Conservation (phyloP, 2,113 vertebrate genomes). For the zebrafish (Danio rerio) region DNA sequence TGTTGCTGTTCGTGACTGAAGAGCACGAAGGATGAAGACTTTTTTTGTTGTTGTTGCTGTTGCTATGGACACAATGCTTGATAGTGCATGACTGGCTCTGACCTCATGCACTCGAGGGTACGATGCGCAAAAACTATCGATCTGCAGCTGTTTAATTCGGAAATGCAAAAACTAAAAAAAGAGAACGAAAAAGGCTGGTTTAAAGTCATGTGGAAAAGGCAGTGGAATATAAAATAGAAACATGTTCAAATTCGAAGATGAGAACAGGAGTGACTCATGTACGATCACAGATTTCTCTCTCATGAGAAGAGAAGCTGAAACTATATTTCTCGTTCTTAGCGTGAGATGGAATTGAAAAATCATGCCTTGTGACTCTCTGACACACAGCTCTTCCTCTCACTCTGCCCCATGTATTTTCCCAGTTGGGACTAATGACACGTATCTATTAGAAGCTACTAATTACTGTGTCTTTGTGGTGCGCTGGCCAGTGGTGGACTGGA, state of each 20-base stretch:
- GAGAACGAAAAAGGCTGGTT: not conserved
- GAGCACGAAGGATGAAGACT: conserved; percentile 39
- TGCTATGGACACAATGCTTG: conserved; percentile 57
- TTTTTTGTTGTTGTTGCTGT: conserved; percentile 15
- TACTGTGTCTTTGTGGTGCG: conserved; percentile 33
- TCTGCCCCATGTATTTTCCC: conserved; percentile 7
- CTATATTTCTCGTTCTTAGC: conserved; percentile 36
- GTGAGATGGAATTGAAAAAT: conserved; percentile 51
- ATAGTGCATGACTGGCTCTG: conserved; percentile 38
- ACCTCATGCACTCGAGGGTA: conserved; percentile 35
- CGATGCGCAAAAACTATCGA: conserved; percentile 19
- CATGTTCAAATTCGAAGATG: conserved; percentile 47
- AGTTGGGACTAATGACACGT: conserved; percentile 32
- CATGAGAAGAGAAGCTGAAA: conserved; percentile 51
- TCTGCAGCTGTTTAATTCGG: conserved; percentile 26
- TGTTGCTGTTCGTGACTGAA: conserved; percentile 20
- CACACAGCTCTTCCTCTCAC: not conserved
- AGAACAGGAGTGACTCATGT: conserved; percentile 42
- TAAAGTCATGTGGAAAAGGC: not conserved
- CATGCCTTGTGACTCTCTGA: conserved; percentile 25
- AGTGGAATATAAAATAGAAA: conserved; percentile 25
- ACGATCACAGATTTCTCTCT: not conserved
- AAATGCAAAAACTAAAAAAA: not conserved
- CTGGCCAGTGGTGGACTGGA: conserved; percentile 15
- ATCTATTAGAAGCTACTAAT: conserved; percentile 52